A percentile compares a stretch with the other conserved stretches of the same genome.
phyloP scores from a whole-genome alignment of 2,888 invertebrate species.

The Erebia aethiops region DNA sequence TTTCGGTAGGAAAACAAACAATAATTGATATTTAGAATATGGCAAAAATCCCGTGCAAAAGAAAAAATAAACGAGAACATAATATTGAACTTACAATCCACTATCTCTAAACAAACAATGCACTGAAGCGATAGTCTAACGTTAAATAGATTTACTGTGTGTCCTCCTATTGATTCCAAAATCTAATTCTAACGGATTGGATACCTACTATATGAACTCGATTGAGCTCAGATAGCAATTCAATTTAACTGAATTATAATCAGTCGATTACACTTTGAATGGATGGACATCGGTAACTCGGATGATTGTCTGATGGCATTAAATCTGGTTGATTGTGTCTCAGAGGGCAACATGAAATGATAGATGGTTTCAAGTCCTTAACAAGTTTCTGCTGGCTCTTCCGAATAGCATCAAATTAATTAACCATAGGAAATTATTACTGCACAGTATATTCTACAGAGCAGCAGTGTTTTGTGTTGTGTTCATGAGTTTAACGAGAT shows the following conservation, averaged over 20 bases:
- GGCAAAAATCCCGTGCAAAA: too few relatives aligned
- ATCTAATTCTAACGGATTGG: slow-evolving; percentile 1
- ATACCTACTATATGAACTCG: background rate
- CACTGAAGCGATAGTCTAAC: slow-evolving; percentile 1
- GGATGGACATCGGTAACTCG: background rate
- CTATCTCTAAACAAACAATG: background rate
- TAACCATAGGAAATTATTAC: too few relatives aligned
- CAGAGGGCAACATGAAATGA: background rate
- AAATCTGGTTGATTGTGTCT: background rate
- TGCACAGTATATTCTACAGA: too few relatives aligned
- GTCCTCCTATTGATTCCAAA: slow-evolving; percentile 3
- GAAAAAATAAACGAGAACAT: too few relatives aligned
- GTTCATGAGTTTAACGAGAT: too few relatives aligned
- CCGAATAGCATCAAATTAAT: too few relatives aligned
- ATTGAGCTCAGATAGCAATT: slow-evolving; percentile 8
- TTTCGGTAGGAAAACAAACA: too few relatives aligned
- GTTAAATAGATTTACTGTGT: background rate
- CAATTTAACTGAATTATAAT: slow-evolving; percentile 11
- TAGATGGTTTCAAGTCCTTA: background rate
- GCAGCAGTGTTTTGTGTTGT: too few relatives aligned
- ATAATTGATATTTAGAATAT: too few relatives aligned
- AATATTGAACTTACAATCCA: too few relatives aligned
- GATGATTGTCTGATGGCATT: background rate
- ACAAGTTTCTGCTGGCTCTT: background rate
- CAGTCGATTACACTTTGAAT: background rate